Evolutionary conservation across 30 jellyfish, hydroid and myxozoan genomes (phyloP).

Genomic region (Aurelia aurita complex sp. Pacific): DNA sequence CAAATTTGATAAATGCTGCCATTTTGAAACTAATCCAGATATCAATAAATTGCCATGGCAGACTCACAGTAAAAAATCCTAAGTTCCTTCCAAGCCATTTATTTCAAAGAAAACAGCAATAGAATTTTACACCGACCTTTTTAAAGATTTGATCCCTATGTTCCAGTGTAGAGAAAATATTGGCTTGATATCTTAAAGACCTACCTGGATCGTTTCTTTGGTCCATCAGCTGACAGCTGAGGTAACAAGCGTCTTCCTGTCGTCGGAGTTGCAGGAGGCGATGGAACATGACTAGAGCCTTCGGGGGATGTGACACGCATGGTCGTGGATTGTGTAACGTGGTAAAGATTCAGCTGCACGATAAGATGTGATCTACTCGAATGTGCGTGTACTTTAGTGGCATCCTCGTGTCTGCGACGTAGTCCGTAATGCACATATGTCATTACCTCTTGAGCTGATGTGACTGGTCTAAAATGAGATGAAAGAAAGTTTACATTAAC

Average conservation of each 20-base stretch:
- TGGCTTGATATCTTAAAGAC: not conserved
- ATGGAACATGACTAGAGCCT: slow-evolving; percentile 36
- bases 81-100: too few species aligned
- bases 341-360: slow-evolving; percentile 87
- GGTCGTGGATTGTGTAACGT: slow-evolving; percentile 39
- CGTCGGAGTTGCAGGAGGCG: slow-evolving; percentile 79
- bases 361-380: slow-evolving; percentile 91
- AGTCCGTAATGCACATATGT: slow-evolving; percentile 72
- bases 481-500: not conserved
- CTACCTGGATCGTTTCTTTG: slow-evolving; percentile 67
- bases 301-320: slow-evolving; percentile 83
- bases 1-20: too few species aligned
- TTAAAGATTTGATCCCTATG: too few species aligned
- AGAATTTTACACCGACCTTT: too few species aligned
- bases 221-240: slow-evolving; percentile 71
- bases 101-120: too few species aligned
- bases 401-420: slow-evolving; percentile 89
- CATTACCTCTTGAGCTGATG: slow-evolving; percentile 77
- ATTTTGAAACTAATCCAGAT: too few species aligned
- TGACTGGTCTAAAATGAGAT: slow-evolving; percentile 47
- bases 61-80: too few species aligned
- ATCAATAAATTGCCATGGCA: too few species aligned
- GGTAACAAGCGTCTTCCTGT: slow-evolving; percentile 72
- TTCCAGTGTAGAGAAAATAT: not conserved
- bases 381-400: slow-evolving; percentile 89